Conservation (phyloP, 1,140 invertebrate genomes). For the Stegodyphus mimosarum region DNA sequence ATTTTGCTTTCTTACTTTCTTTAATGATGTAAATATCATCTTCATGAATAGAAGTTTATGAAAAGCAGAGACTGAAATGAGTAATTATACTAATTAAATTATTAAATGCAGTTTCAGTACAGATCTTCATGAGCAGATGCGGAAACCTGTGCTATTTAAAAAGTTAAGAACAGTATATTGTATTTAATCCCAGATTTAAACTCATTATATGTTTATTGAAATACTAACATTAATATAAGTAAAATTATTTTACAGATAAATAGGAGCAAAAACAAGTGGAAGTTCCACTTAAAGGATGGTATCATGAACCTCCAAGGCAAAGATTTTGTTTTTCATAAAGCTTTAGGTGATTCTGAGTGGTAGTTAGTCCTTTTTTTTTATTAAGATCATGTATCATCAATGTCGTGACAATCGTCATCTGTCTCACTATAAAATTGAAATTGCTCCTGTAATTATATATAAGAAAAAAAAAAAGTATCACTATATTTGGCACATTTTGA, state of each 20-base stretch:
- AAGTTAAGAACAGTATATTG: too few species aligned
- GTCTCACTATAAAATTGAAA: constrained; percentile 5
- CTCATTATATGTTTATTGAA: background rate
- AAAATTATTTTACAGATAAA: constrained; percentile 80
- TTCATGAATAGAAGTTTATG: too few species aligned
- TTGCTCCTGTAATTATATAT: background rate
- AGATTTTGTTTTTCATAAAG: constrained; percentile 99
- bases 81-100: too few species aligned
- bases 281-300: constrained; percentile 99
- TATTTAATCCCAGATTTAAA: too few species aligned
- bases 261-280: constrained; percentile 98
- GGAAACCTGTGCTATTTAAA: too few species aligned
- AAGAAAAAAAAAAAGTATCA: too few species aligned
- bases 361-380: constrained; percentile 67
- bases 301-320: constrained; percentile 99
- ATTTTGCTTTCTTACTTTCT: too few species aligned
- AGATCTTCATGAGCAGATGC: too few species aligned
- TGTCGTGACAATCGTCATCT: constrained; percentile 20
- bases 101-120: too few species aligned
- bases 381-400: background rate
- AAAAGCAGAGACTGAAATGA: too few species aligned
- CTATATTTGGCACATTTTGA: too few species aligned
- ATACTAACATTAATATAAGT: constrained; percentile 59
- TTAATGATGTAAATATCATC: too few species aligned
- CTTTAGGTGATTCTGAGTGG: constrained; percentile 99